phyloP scores from a whole-genome alignment of 2,113 vertebrate genomes.

The Microtus ochrogaster region DNA sequence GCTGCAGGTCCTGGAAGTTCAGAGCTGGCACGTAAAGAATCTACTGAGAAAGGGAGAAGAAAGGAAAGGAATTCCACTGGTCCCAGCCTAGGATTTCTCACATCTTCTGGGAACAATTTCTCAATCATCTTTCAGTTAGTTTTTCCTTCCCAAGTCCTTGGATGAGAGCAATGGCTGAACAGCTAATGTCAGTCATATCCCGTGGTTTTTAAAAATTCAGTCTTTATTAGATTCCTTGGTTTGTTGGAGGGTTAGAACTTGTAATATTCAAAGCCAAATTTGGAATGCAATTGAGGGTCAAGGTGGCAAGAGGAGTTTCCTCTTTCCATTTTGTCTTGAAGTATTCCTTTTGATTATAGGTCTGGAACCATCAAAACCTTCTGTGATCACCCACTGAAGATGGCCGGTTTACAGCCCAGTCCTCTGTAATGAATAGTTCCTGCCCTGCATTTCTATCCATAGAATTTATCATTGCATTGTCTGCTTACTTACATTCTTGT shows the following conservation, averaged over 20 bases:
- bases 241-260: conserved; percentile 80
- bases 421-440: background rate
- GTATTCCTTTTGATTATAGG: conserved; percentile 31
- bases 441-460: background rate
- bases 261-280: conserved; percentile 77
- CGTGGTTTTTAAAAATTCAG: conserved; percentile 73
- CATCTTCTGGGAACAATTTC: conserved; percentile 63
- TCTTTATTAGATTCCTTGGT: conserved; percentile 74
- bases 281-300: conserved; percentile 74
- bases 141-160: conserved; percentile 71
- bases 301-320: background rate
- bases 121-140: conserved; percentile 75
- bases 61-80: background rate
- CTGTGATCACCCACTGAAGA: background rate
- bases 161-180: conserved; percentile 9
- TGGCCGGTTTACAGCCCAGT: background rate
- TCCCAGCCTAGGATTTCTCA: conserved; percentile 28
- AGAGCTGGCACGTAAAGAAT: background rate
- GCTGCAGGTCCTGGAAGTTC: background rate
- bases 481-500: conserved; percentile 11
- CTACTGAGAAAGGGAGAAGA: background rate
- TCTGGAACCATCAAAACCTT: conserved; percentile 31
- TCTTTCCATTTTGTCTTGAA: conserved; percentile 5
- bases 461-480: conserved; percentile 2
- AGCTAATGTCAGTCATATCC: conserved; percentile 76